Base-by-base conservation (phyloP, 2,888 invertebrate species). In the Sclerodermus sp. region DNA sequence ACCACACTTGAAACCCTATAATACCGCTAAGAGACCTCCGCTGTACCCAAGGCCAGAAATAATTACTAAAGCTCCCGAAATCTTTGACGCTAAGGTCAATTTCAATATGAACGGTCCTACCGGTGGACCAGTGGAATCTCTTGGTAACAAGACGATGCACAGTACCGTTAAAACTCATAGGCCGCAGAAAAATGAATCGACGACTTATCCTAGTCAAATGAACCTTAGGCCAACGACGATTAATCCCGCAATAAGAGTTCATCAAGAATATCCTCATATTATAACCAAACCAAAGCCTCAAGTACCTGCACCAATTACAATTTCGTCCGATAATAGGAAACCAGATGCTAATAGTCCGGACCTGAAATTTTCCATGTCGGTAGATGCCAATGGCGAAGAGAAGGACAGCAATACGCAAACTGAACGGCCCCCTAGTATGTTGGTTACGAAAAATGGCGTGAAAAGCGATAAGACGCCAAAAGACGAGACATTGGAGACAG, bases 221-320 rank as follows among this genome's bases (percentile, higher is more conserved):
- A 12, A 12, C 10, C 3, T 13, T 12, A 12, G 13, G 10, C 3
- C 34, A 12, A 12, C 12, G 10, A 34, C 34, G 13, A 4, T 8
- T 34, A 23, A 23, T 23, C 23, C 23, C 8, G 50, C 40, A 5
- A 66, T 57, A 0, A 54, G 70, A 37, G 44, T 71, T n/a, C 76
- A 76, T 48, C 72, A 74, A 0, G 71, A 71, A 13, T 71, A 74
- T 54, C 73, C 76, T 8, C 68, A 76, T 17, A 71, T 77, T 16
- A 29, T 76, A 1, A 74, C 73, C 0, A 77, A 76, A 41, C 71
- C 74, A 0, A 70, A 69, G 45, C 67, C 68, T 1, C 62, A 62
- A 39, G 58, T 74, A 9, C 76, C 77, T 0, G 60, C 55, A 9
- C 73, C 77, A 2, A 61, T 77, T 14, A 66, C 65, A 0, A 62